phyloP scores from a whole-genome alignment of 2,113 vertebrate genomes.

The Jacana jacana region DNA sequence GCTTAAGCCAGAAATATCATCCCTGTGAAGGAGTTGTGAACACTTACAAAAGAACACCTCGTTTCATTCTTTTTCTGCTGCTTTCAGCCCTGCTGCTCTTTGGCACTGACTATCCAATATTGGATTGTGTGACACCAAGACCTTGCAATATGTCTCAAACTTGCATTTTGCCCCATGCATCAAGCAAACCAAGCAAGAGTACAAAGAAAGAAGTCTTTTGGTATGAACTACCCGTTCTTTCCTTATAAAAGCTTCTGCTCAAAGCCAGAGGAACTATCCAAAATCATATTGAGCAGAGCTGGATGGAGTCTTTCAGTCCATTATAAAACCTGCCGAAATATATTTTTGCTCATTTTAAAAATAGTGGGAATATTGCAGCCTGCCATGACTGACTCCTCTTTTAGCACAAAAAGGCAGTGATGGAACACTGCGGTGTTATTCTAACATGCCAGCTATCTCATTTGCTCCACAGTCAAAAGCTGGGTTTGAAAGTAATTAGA shows the following conservation, averaged over 20 bases:
- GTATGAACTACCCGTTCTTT: not conserved
- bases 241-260: not conserved
- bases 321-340: not conserved
- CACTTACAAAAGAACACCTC: not conserved
- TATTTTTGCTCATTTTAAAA: constrained; percentile 26
- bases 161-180: not conserved
- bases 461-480: constrained; percentile 38
- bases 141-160: not conserved
- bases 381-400: not conserved
- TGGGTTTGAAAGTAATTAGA: constrained; percentile 51
- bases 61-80: not conserved
- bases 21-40: not conserved
- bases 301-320: not conserved
- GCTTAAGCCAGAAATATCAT: not conserved
- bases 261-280: not conserved
- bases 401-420: constrained; percentile 15
- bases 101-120: not conserved
- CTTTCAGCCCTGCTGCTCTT: not conserved
- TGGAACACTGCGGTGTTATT: not conserved
- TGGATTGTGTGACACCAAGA: not conserved
- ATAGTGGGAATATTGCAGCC: not conserved
- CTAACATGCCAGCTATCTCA: constrained; percentile 21
- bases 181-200: not conserved
- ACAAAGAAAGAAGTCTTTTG: not conserved
- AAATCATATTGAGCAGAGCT: not conserved